Percentiles rank a stretch among this genome's conserved stretches.
These are phyloP conservation scores for Hycleus phaleratus DNA, from an alignment of 1,140 invertebrate genomes.

Conservation along the genomic window DNA sequence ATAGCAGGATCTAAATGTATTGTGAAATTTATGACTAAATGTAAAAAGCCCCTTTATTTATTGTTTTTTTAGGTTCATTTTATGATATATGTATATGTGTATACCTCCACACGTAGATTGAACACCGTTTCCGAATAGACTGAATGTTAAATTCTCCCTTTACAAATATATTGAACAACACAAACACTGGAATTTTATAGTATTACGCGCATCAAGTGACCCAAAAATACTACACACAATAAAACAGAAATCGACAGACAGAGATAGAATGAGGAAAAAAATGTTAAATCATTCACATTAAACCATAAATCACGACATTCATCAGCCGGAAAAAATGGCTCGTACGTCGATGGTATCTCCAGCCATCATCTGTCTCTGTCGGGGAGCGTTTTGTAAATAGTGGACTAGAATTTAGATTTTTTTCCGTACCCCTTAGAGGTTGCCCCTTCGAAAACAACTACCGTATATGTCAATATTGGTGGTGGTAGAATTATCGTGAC, in stretches of 20 bases:
- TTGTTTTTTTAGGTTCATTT: slow-evolving; percentile 6
- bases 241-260: slow-evolving; percentile 15
- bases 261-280: background rate
- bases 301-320: slow-evolving; percentile 22
- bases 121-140: too few species aligned
- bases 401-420: slow-evolving; percentile 8
- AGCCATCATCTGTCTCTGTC: slow-evolving; percentile 12
- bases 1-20: background rate
- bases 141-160: too few species aligned
- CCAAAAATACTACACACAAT: slow-evolving; percentile 17
- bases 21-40: slow-evolving; percentile 12
- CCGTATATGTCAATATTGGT: too few species aligned
- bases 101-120: too few species aligned
- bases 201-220: slow-evolving; percentile 19
- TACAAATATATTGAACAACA: too few species aligned
- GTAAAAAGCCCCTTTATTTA: slow-evolving; percentile 8
- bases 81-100: too few species aligned
- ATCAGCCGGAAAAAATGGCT: slow-evolving; percentile 22
- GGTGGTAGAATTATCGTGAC: too few species aligned
- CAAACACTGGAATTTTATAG: slow-evolving; percentile 21
- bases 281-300: slow-evolving; percentile 21
- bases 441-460: too few species aligned
- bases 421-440: background rate
- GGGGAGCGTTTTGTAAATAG: slow-evolving; percentile 5
- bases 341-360: slow-evolving; percentile 6